Base-by-base conservation (phyloP, 2,888 invertebrate species). In the Cheilosia grossa region DNA sequence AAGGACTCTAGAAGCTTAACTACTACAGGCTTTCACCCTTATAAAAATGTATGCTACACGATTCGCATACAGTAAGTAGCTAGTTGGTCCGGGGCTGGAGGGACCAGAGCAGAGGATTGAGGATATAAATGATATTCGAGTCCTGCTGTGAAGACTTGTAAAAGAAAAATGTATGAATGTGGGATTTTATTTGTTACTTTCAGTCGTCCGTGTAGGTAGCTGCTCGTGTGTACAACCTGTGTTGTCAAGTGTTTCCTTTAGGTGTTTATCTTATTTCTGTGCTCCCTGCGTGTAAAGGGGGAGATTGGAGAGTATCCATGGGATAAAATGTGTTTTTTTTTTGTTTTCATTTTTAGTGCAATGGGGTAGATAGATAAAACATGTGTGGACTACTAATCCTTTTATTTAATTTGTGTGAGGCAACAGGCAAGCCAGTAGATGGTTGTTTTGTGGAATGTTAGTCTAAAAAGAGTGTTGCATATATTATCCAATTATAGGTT, bases 131-230 rank as follows among this genome's bases (percentile, higher is more conserved):
- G 73, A 64, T 47, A 59, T 74, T 64, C 64, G 73, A 69, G 78
- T 74, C 53, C 58, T 79, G 73, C 64, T 67, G 47, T 69, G 73
- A 64, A 58, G 79, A 69, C 69, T 74, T 67, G 54, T 54, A 82
- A 56, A n/a, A 40, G 56, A 73, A 56, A 73, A 63, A 64, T 58
- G 51, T 37, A 70, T 44, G 58, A 61, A 64, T 59, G 51, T 44
- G 64, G 44, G 47, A 61, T 67, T 72, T 72, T 78, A 72, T 78
- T 73, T 67, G 67, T 64, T 78, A 67, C 67, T 67, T 44, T 44
- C 40, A 63, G 59, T 56, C 61, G 10, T 44, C 19, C 72, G 19
- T 66, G 17, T 49, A 37, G 19, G 33, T 40, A 33, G 42, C 10
- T 21, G 13, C 61, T 67, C 24, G 56, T 67, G 56, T 63, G 6